Conservation (phyloP, 2,888 invertebrate species). For the Loripinus fragilis region DNA sequence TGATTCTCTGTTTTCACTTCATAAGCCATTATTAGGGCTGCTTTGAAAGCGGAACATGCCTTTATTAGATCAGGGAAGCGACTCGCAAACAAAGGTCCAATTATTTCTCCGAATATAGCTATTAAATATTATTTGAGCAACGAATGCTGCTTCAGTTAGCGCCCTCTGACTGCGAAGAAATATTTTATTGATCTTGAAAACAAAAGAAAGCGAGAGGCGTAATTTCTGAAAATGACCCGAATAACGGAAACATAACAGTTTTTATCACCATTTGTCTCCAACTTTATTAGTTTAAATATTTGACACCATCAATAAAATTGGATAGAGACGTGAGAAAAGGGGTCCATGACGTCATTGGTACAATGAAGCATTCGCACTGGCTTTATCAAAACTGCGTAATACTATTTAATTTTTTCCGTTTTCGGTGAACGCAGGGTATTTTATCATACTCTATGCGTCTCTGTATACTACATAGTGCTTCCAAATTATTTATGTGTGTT, state of each 20-base stretch:
- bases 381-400: too few relatives aligned
- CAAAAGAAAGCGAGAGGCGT: neutral
- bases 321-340: too few relatives aligned
- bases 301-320: too few relatives aligned
- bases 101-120: slow-evolving; percentile 40
- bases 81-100: slow-evolving; percentile 29
- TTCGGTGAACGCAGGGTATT: too few relatives aligned
- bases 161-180: slow-evolving; percentile 19
- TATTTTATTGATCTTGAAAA: neutral
- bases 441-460: too few relatives aligned
- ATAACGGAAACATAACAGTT: neutral
- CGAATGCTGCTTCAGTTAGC: slow-evolving; percentile 26
- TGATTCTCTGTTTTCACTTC: neutral
- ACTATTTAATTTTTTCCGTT: too few relatives aligned
- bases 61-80: slow-evolving; percentile 29
- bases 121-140: slow-evolving; percentile 42
- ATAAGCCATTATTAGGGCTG: neutral
- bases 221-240: neutral
- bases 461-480: too few relatives aligned
- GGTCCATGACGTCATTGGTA: too few relatives aligned
- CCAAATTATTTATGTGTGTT: too few relatives aligned
- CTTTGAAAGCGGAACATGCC: slow-evolving; percentile 2
- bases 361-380: too few relatives aligned
- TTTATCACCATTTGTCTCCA: neutral
- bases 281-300: too few relatives aligned